Base-by-base conservation (phyloP, 2,113 vertebrate genomes). In the Ciconia boyciana region DNA sequence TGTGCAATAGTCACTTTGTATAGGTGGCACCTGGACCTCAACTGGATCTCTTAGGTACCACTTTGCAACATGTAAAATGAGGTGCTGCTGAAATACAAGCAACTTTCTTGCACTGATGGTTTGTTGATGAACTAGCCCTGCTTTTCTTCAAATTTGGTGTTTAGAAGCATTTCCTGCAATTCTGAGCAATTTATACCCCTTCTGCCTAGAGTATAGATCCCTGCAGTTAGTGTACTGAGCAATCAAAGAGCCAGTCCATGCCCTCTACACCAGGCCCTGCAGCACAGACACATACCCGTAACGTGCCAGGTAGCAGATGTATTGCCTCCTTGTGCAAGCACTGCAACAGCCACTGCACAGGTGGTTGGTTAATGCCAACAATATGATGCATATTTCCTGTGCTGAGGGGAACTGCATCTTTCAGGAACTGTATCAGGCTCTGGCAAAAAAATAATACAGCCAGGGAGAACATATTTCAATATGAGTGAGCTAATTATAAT, bases 401-500 rank as follows among this genome's bases (percentile, higher is more conserved):
- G 58, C 79, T 85, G 39, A 93, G 69, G 84, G 48, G 58, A 94
- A 92, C 76, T 48, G 71, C 71, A 70, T 55, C 85, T 90, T 97
- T 92, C 92, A 96, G 86, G 87, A 96, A 95, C 26, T 87, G 36
- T 81, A 96, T 82, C 83, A 76, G 57, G 62, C 13, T 89, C 89
- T 96, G 91, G 95, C 68, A 93, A 96, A 97, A 96, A 93, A 89
- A 46, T n/a, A 71, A 92, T 52, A 92, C 57, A 94, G 46, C 85
- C 85, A 94, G 68, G 86, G 86, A 92, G 89, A 94, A 92, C 75
- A 91, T 96, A 97, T 94, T 97, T 97, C 90, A 93, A 26, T 88
- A 88, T 79, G 86, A 96, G 94, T 77, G 75, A 96, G 93, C 86
- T 97, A 97, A 97, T 98, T 98, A 96, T 88, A 91, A 97, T 96